Conservation (phyloP, 2,113 vertebrate species). For the Stigmatopora argus region DNA sequence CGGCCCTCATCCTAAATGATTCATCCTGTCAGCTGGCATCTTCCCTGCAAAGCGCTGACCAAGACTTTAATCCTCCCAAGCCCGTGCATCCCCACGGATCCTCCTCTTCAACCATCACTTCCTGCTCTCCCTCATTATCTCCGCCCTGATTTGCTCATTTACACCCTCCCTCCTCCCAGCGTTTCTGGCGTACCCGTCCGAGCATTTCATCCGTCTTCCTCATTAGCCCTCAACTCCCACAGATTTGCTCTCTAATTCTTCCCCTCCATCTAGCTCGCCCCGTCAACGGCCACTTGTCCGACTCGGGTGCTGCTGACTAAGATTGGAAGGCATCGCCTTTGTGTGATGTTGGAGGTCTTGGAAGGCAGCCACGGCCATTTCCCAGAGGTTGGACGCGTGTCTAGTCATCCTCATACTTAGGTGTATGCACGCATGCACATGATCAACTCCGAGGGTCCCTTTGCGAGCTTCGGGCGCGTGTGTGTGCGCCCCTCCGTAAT, state of each 20-base stretch:
- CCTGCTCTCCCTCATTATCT: constrained; percentile 46
- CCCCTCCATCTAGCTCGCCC: constrained; percentile 3
- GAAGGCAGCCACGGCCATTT: constrained; percentile 48
- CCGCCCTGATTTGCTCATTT: constrained; percentile 42
- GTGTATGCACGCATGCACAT: constrained; percentile 42
- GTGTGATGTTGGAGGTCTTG: constrained; percentile 55
- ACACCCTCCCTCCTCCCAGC: constrained; percentile 25
- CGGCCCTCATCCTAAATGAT: constrained; percentile 70
- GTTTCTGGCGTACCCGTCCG: constrained; percentile 26
- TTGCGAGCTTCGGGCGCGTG: constrained; percentile 18
- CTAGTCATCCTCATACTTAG: constrained; percentile 42
- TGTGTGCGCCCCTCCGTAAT: constrained; percentile 59
- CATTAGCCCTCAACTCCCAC: constrained; percentile 50
- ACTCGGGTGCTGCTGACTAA: constrained; percentile 51
- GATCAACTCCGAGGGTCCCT: constrained; percentile 30
- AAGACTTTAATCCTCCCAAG: constrained; percentile 48
- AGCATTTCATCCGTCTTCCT: constrained; percentile 49
- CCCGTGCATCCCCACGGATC: constrained; percentile 44
- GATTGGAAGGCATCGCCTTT: constrained; percentile 50
- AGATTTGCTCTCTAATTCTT: constrained; percentile 29
- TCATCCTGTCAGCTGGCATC: constrained; percentile 67
- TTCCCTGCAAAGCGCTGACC: constrained; percentile 67
- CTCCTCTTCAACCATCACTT: constrained; percentile 52
- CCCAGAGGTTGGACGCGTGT: constrained; percentile 39
- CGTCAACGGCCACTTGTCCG: constrained; percentile 11